Percentiles rank a stretch among this genome's conserved stretches.
phyloP scores from a whole-genome alignment of 92 coral and sea anemone species.

The Plumapathes pennacea region DNA sequence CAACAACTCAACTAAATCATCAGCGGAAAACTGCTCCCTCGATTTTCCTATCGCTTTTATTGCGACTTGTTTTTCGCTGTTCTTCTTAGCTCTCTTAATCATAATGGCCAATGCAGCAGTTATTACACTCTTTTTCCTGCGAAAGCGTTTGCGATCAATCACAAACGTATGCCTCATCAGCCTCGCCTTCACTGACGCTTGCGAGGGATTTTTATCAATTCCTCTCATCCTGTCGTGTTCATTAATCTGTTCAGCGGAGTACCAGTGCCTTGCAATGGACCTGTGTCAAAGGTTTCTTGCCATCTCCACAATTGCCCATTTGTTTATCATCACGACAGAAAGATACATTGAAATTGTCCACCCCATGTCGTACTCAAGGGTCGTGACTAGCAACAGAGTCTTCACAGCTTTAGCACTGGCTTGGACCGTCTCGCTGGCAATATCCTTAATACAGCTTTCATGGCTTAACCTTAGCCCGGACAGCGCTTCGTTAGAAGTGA shows the following conservation, averaged over 20 bases:
- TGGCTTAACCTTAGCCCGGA: no score
- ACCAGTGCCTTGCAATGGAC: constrained; percentile 62
- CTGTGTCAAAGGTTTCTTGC: constrained; percentile 61
- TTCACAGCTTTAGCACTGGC: constrained; percentile 2
- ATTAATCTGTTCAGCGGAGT: background rate
- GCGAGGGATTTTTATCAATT: constrained; percentile 36
- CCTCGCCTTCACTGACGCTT: constrained; percentile 48
- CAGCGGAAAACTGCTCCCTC: no score
- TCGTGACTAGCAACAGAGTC: background rate
- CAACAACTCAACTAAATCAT: no score
- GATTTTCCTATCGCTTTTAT: no score
- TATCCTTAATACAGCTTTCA: constrained; percentile 45
- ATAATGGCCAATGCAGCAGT: constrained; percentile 53
- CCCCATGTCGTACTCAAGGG: no score
- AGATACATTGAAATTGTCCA: constrained; percentile 54
- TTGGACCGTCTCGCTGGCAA: constrained; percentile 45
- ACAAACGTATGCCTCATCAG: constrained; percentile 57
- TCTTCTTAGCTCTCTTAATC: no score
- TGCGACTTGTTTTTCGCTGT: no score
- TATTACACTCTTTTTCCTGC: constrained; percentile 26
- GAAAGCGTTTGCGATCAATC: constrained; percentile 25
- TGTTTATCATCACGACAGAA: constrained; percentile 47
- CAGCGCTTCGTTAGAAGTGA: constrained; percentile 7
- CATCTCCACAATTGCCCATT: constrained; percentile 43
- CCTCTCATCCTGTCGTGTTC: constrained; percentile 52